phyloP scores from a whole-genome alignment of 2,888 invertebrate species.

The Dexiosoma caninum region DNA sequence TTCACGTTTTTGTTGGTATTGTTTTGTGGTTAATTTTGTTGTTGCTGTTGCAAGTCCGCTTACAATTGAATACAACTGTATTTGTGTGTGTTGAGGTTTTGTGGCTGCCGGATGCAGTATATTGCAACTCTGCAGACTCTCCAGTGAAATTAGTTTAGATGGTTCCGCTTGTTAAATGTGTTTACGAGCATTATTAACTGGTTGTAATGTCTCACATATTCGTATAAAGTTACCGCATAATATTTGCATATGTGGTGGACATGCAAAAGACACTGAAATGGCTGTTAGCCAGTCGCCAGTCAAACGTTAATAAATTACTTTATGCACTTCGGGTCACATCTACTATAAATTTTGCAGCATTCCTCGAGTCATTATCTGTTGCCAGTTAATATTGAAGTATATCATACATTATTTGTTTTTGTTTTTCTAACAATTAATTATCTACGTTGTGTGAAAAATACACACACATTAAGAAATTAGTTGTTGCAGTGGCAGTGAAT shows the following conservation, averaged over 20 bases:
- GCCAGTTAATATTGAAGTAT: background rate
- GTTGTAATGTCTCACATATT: background rate
- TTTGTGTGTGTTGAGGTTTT: background rate
- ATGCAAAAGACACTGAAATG: background rate
- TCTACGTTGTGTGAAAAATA: background rate
- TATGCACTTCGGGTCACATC: background rate
- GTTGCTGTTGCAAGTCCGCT: conserved; percentile 23
- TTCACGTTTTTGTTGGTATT: too few species aligned
- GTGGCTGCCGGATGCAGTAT: background rate
- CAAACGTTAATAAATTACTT: conserved; percentile 24
- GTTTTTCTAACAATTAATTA: conserved; percentile 7
- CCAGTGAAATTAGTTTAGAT: too few species aligned
- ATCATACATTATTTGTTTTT: background rate
- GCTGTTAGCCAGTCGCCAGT: background rate
- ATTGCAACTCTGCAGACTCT: background rate
- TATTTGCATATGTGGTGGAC: background rate
- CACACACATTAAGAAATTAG: background rate
- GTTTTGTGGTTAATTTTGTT: conserved; percentile 24
- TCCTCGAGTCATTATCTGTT: conserved; percentile 18
- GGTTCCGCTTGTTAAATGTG: background rate
- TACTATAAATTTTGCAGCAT: background rate
- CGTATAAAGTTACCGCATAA: background rate
- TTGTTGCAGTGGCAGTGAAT: background rate
- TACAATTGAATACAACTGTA: conserved; percentile 28
- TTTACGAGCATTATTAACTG: background rate